Conservation (phyloP, 1,140 invertebrate genomes). For the Leptopilina clavipes region DNA sequence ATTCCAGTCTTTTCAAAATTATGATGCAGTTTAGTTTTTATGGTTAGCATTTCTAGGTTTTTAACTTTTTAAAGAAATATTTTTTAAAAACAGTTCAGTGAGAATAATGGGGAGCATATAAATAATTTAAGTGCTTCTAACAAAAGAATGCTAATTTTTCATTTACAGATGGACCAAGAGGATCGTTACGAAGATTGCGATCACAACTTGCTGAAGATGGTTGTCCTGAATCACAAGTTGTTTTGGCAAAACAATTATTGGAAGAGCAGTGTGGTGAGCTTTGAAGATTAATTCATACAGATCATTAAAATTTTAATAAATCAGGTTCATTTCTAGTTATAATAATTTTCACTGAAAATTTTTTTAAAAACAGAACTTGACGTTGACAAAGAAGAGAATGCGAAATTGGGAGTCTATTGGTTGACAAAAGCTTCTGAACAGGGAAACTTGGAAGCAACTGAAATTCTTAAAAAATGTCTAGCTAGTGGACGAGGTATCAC, state of each 20-base stretch:
- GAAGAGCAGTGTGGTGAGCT: constrained; percentile 80
- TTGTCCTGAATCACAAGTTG: constrained; percentile 87
- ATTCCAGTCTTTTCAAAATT: neutral
- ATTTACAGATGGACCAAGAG: constrained; percentile 79
- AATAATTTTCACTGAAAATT: constrained; percentile 5
- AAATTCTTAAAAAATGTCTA: constrained; percentile 85
- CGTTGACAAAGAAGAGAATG: constrained; percentile 79
- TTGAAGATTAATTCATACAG: neutral
- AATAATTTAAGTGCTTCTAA: constrained; percentile 8
- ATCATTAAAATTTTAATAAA: too few species aligned
- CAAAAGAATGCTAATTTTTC: constrained; percentile 1
- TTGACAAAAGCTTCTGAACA: constrained; percentile 91
- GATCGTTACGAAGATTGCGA: constrained; percentile 80
- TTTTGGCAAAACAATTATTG: constrained; percentile 84
- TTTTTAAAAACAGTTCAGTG: neutral
- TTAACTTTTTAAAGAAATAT: neutral
- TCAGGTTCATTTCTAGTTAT: neutral
- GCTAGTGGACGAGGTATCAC: constrained; percentile 86
- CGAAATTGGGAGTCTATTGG: constrained; percentile 87
- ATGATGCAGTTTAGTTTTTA: neutral
- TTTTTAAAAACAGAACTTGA: constrained; percentile 72
- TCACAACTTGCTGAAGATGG: constrained; percentile 86
- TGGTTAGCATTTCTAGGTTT: neutral
- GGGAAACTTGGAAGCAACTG: constrained; percentile 89
- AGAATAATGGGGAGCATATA: too few species aligned